A percentile compares a stretch with the other conserved stretches of the same genome.
These are phyloP conservation scores for Cynocephalus volans DNA, from an alignment of 2,113 vertebrate genomes.

Conservation along the genomic window DNA sequence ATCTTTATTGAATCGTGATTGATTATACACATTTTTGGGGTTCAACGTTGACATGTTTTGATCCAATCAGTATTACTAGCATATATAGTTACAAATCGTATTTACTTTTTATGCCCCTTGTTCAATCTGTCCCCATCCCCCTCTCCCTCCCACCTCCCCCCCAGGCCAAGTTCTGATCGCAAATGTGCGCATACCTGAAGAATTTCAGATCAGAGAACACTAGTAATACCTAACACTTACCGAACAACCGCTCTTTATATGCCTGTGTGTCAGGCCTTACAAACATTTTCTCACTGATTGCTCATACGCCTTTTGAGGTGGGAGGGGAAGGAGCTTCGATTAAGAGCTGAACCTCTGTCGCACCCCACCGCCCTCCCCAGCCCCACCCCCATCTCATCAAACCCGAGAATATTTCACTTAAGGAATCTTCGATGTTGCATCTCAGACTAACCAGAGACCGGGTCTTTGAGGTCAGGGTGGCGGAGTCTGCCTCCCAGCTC, in stretches of 20 bases:
- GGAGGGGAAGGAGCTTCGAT: not conserved
- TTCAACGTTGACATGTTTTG: no score
- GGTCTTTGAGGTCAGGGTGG: not conserved
- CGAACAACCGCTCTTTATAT: not conserved
- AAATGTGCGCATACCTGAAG: rapidly evolving
- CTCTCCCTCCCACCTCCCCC: not conserved
- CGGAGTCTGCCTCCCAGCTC: not conserved
- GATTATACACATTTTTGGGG: no score
- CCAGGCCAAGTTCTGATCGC: not conserved
- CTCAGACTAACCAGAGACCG: not conserved
- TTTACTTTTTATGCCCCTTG: no score
- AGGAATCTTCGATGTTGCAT: not conserved
- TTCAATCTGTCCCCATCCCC: no score
- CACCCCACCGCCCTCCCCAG: not conserved
- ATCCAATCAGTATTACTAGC: no score
- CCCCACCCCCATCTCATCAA: not conserved
- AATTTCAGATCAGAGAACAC: not conserved
- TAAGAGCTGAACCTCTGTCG: not conserved
- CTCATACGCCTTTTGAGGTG: not conserved
- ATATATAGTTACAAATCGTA: no score
- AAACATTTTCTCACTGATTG: not conserved
- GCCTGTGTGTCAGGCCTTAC: not conserved
- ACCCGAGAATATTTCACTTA: not conserved
- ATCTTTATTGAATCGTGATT: no score
- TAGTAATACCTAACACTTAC: no score